Evolutionary conservation across 2,113 vertebrate species (phyloP), one percentile per base, ranked within the genome.

Genomic region (Promerops cafer): DNA sequence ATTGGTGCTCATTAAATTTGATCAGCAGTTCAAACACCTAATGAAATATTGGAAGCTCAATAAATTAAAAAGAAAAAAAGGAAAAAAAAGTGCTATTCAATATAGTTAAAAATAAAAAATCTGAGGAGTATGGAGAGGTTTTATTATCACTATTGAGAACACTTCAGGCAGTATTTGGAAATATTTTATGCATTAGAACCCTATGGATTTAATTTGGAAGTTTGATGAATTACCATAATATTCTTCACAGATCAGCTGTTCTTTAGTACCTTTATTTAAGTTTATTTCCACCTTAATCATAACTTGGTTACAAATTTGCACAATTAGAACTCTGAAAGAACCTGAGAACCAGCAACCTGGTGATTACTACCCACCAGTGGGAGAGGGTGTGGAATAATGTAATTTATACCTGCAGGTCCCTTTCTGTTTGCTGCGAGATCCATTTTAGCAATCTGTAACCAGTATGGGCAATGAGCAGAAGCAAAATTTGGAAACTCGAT

Each of bases 1-100:
- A 89, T 88, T 89, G 47, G 72, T 76, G 63, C 93, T 87, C 35
- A 44, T 93, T 80, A 92, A 93, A 81, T 95, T 96, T 85, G 92
- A 85, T 65, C 33, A 83, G 50, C 83, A 82, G 44, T 89, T 95
- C 88, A 83, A 94, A 80, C 63, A 75, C 5, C 18, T 83, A 69
- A 89, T 56, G 18, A 78, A 96, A 80, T 54, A 47, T 23, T 49
- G 65, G 52, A 65, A 80, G 15, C 21, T 91, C 16, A 54, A 1
- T 61, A n/a, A 17, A 7, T 54, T 68, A 16, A 30, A 39, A 35
- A 37, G 24, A 28, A 2, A 10, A 70, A 28, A 16, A 2, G 2
- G 1, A 33, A 72, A 57, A 31, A 23, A 2, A 22, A 7, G 28
- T 95, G 71, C 40, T 79, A 35, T 83, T 78, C 28, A 61, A 37